Evolutionary conservation across 2,113 vertebrate species (phyloP).

Genomic region (Gymnogyps californianus): DNA sequence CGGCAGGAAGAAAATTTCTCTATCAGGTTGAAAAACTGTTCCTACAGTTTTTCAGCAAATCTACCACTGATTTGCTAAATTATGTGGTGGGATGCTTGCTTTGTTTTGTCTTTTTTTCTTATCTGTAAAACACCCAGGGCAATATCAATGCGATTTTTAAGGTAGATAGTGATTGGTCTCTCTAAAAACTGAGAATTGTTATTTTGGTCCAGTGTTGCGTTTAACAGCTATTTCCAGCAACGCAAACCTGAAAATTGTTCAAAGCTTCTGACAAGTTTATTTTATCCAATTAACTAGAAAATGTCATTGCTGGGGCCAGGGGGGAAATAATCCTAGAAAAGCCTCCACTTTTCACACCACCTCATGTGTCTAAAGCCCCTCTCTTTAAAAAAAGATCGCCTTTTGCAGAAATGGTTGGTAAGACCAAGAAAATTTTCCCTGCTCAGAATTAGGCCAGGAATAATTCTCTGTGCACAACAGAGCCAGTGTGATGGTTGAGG

Average conservation of each 20-base stretch:
- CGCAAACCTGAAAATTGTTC: not conserved
- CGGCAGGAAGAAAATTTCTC: not conserved
- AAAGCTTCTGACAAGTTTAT: not conserved
- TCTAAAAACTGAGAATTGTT: not conserved
- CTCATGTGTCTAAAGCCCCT: not conserved
- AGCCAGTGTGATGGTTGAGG: not conserved
- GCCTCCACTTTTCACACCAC: not conserved
- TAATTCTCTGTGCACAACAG: not conserved
- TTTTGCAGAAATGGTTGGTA: not conserved
- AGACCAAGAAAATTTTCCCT: not conserved
- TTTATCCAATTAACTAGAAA: not conserved
- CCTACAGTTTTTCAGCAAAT: too few species aligned
- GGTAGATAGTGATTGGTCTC: too few species aligned
- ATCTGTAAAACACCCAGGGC: not conserved
- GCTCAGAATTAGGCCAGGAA: not conserved
- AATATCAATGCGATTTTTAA: not conserved
- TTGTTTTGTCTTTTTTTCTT: not conserved
- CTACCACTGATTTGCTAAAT: not conserved
- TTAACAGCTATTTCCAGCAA: not conserved
- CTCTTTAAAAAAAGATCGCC: fast-evolving
- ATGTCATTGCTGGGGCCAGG: not conserved
- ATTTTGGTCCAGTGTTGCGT: not conserved
- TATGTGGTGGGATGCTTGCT: not conserved
- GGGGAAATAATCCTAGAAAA: not conserved
- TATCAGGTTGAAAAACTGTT: not conserved